Evolutionary conservation across 2,888 invertebrate genomes (phyloP), one percentile per base, ranked within the genome.

Genomic region (Furcula furcula): DNA sequence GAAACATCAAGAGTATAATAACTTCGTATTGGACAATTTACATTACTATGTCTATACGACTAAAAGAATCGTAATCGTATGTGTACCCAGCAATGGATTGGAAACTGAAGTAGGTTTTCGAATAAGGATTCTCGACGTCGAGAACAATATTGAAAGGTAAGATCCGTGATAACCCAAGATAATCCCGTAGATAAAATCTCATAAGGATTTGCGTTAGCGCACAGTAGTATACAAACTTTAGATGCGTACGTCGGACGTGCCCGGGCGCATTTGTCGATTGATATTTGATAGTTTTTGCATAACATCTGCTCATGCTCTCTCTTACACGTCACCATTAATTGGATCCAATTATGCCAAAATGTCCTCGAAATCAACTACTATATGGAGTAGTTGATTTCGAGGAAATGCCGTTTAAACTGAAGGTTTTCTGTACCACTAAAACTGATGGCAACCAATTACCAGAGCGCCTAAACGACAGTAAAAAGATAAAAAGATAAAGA

Each of bases 81-180:
- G n/a, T 4, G 3, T 16, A 38, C n/a, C 0, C 21, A n/a, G 55
- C 40, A 60, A 54, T 72, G 72, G 33, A 49, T 37, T 4, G 3
- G 7, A 2, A 14, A n/a, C 10, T 9, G 12, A 18, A 0, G 14
- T 29, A 16, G 14, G 50, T 34, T 7, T 4, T 41, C 33, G 36
- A 4, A 2, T 44, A 16, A 32, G 12, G 18, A 30, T 23, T 40
- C 34, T 23, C 36, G 34, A 50, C 40, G 44, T 42, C 32, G 35
- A 27, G 37, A 42, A 27, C 33, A 34, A 44, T 67, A 62, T 74
- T 77, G 60, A 37, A 33, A 37, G 59, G 44, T 34, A 43, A 70
- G 79, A 81, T 80, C 67, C 46, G 65, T 65, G 84, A 84, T 84
- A 84, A 84, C 85, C 84, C 65, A 49, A 72, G 81, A 81, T 82